These are phyloP conservation scores for Ficedula albicollis DNA, from an alignment of 2,797 vertebrate species.

Conservation along the genomic window DNA sequence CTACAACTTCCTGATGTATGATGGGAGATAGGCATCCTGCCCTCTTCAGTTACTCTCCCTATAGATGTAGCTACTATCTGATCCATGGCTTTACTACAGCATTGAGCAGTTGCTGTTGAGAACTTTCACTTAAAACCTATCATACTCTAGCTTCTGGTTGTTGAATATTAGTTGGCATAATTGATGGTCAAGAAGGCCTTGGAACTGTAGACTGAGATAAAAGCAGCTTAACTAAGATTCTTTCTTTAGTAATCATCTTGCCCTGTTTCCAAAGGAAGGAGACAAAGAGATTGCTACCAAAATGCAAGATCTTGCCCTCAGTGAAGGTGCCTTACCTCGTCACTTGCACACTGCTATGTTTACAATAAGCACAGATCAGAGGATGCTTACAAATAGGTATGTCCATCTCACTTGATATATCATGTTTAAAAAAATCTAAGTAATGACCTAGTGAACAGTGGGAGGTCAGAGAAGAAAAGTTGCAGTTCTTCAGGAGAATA, in stretches of 20 bases:
- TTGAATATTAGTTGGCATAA: neutral
- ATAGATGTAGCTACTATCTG: neutral
- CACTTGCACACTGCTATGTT: constrained; percentile 98
- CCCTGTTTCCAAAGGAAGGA: constrained; percentile 87
- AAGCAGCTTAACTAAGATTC: constrained; percentile 56
- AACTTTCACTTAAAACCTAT: neutral
- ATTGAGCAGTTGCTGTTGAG: neutral
- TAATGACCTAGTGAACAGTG: neutral
- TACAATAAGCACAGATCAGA: constrained; percentile 95
- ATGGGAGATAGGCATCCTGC: neutral
- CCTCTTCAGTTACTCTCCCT: neutral
- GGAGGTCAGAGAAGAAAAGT: neutral
- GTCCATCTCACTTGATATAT: constrained; percentile 40
- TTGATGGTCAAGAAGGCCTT: neutral
- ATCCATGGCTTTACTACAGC: neutral
- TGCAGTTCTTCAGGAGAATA: neutral
- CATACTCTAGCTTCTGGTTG: neutral
- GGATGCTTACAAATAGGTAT: constrained; percentile 98
- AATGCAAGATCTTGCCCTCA: constrained; percentile 98
- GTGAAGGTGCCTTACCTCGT: constrained; percentile 95
- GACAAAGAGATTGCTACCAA: constrained; percentile 98
- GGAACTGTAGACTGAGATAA: constrained; percentile 34
- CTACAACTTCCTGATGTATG: neutral
- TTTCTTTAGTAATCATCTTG: constrained; percentile 71
- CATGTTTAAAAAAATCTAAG: neutral